Conservation (phyloP, 2,888 invertebrate species). For the Linnaemya tessellans region DNA sequence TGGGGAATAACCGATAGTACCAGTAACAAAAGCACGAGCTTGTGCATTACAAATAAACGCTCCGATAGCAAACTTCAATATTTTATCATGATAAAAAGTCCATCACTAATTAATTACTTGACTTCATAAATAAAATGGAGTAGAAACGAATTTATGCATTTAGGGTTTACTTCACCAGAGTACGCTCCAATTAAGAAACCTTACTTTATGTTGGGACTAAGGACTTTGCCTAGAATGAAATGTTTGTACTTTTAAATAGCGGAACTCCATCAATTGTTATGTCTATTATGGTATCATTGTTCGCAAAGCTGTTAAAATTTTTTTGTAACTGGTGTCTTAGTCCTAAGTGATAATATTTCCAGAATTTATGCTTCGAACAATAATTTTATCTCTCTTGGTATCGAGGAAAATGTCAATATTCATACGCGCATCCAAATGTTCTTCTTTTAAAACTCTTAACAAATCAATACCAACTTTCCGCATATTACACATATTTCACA, state of each 20-base stretch:
- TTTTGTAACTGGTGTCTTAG: too few species aligned
- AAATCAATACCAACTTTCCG: conserved; percentile 42
- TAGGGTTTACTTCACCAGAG: conserved; percentile 40
- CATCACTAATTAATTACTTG: conserved; percentile 41
- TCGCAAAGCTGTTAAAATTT: too few species aligned
- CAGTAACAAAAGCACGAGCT: conserved; percentile 35
- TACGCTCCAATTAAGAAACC: conserved; percentile 48
- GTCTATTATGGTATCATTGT: too few species aligned
- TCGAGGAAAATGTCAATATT: conserved; percentile 32
- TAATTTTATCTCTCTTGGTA: conserved; percentile 24
- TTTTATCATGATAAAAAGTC: conserved; percentile 24
- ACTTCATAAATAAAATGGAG: conserved; percentile 52
- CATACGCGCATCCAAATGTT: conserved; percentile 36
- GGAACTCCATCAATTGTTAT: too few species aligned
- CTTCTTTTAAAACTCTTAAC: conserved; percentile 26
- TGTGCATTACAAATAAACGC: conserved; percentile 46
- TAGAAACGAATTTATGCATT: conserved; percentile 43
- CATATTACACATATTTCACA: conserved; percentile 3
- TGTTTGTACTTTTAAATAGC: too few species aligned
- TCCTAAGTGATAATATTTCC: too few species aligned
- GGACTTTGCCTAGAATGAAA: too few species aligned
- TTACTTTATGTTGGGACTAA: too few species aligned
- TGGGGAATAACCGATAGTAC: too few species aligned
- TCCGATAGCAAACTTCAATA: conserved; percentile 22
- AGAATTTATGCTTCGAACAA: conserved; percentile 24